phyloP scores from a whole-genome alignment of 2,113 vertebrate species.

The Rhadina sibilatrix region DNA sequence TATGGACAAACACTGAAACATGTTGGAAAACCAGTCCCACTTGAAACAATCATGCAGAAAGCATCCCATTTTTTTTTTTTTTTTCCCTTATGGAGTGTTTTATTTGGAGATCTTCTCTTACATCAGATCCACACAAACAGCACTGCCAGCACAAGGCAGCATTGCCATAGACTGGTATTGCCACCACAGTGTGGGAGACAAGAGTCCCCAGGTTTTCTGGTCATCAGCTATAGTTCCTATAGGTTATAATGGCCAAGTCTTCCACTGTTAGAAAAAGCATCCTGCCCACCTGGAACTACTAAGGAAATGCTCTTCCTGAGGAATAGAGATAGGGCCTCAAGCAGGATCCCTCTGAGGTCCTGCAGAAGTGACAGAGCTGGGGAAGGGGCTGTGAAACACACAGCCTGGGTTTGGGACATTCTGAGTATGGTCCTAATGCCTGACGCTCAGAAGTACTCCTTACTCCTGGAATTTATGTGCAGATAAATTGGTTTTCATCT shows the following conservation, averaged over 20 bases:
- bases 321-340: background rate
- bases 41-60: background rate
- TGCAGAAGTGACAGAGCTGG: background rate
- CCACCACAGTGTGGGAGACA: background rate
- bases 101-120: background rate
- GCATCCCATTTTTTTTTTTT: background rate
- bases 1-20: background rate
- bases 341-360: background rate
- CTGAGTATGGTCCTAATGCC: background rate
- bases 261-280: background rate
- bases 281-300: background rate
- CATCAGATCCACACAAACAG: background rate
- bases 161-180: background rate
- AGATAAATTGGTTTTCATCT: background rate
- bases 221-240: background rate
- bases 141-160: background rate
- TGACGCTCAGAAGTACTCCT: background rate
- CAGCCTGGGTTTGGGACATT: background rate
- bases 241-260: background rate
- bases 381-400: background rate
- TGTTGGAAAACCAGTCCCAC: background rate
- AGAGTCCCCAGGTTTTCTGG: background rate
- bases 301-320: background rate
- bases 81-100: background rate
- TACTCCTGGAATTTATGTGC: background rate